phyloP scores from a whole-genome alignment of 2,888 invertebrate genomes.

The Xiphydria camelus region DNA sequence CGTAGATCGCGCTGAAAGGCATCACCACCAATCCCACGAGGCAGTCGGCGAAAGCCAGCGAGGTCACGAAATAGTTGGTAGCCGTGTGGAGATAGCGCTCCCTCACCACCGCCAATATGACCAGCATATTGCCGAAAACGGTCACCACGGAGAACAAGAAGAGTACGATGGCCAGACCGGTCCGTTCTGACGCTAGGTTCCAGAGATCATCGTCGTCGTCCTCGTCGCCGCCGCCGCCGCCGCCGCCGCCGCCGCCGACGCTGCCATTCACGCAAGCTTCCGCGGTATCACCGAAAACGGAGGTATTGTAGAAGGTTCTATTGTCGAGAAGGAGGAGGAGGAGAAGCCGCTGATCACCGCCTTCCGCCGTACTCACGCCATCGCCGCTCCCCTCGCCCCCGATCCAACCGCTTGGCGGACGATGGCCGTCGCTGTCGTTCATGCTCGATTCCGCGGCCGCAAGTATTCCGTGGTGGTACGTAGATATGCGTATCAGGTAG shows the following conservation, averaged over 20 bases:
- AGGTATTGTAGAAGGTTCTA: conserved; percentile 14
- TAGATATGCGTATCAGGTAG: conserved; percentile 37
- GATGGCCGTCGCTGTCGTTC: conserved; percentile 51
- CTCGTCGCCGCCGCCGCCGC: conserved; percentile 33
- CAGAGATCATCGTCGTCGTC: conserved; percentile 45
- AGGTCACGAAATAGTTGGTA: conserved; percentile 97
- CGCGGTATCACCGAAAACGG: too few relatives aligned
- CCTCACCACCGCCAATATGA: conserved; percentile 89
- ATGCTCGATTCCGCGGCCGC: too few relatives aligned
- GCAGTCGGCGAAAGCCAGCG: conserved; percentile 94
- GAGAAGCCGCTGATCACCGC: too few relatives aligned
- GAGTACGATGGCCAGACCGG: conserved; percentile 78
- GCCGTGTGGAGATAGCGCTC: conserved; percentile 95
- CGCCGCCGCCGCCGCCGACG: conserved; percentile 27
- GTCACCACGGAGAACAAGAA: conserved; percentile 88
- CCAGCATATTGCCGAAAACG: conserved; percentile 92
- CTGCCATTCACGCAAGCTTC: too few relatives aligned
- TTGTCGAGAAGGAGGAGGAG: conserved; percentile 8
- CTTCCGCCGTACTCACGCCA: conserved; percentile 5
- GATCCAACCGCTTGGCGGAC: too few relatives aligned
- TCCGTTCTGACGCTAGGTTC: conserved; percentile 69
- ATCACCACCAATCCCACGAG: conserved; percentile 95
- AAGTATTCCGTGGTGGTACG: too few relatives aligned
- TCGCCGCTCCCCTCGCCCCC: conserved; percentile 36
- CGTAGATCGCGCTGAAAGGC: conserved; percentile 94